Base-by-base conservation (phyloP, 2,888 invertebrate genomes). In the Ichneumoninae sp. region DNA sequence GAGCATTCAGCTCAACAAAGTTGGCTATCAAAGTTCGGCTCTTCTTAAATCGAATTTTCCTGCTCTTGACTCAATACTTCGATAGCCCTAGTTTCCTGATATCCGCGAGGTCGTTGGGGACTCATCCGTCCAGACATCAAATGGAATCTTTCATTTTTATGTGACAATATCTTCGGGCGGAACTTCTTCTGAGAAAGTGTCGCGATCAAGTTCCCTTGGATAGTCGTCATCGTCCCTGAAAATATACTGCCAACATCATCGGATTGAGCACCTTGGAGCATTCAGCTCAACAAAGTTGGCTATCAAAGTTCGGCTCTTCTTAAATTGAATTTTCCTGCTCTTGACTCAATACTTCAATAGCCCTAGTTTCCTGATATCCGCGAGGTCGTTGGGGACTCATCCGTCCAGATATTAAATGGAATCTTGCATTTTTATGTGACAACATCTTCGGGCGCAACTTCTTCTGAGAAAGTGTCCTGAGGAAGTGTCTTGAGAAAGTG, bases 401-500 rank as follows among this genome's bases (percentile, higher is more conserved):
- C 71, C 57, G 71, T 54, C 76, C 60, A 77, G 77, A 62, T 78
- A 74, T 81, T 74, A 77, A 80, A 72, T 76, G 76, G 76, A 40
- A 54, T 76, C 66, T 76, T 68, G 57, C 76, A 68, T 76, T 76
- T 76, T 66, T 75, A 82, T 84, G 77, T 74, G 85, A 85, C 44
- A 44, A 44, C 44, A 44, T 44, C 44, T 44, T 44, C 44, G 44
- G 44, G 13, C 44, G 44, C 13, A 44, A 44, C 44, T 44, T 44
- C 40, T 40, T 40, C 13, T 13, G 13, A 44, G 44, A 0, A n/a
- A n/a, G n/a, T n/a, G n/a, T n/a, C n/a, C n/a, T n/a, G n/a, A n/a
- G n/a, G n/a, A n/a, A n/a, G n/a, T n/a, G n/a, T n/a, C n/a, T n/a
- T n/a, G n/a, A n/a, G n/a, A n/a, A n/a, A n/a, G n/a, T n/a, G n/a